These are phyloP conservation scores for Microplitis manilae DNA, from an alignment of 2,888 invertebrate genomes.

Conservation along the genomic window DNA sequence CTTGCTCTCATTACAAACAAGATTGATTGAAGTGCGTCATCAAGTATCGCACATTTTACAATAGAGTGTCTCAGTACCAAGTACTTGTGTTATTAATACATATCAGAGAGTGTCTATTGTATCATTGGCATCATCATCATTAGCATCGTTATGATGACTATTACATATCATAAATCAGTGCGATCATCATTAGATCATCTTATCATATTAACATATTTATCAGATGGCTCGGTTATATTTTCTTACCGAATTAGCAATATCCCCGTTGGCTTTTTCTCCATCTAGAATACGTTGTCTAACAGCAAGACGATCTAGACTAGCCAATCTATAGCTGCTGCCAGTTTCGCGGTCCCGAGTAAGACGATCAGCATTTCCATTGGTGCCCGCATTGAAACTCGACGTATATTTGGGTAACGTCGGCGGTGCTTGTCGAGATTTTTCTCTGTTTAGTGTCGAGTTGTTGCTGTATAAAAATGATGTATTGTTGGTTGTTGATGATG, in stretches of 20 bases:
- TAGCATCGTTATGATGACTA: not conserved
- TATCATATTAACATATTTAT: not conserved
- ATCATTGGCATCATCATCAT: not conserved
- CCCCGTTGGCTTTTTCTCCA: conserved; percentile 75
- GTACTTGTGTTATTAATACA: not conserved
- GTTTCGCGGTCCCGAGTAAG: conserved; percentile 80
- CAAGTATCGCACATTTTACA: not conserved
- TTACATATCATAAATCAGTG: not conserved
- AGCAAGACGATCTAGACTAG: conserved; percentile 87
- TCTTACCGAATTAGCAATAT: conserved; percentile 67
- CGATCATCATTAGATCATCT: not conserved
- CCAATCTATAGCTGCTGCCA: conserved; percentile 84
- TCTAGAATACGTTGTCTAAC: conserved; percentile 87
- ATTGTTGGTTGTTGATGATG: conserved; percentile 56
- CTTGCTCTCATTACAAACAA: conserved; percentile 14
- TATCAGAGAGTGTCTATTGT: not conserved
- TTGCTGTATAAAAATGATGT: conserved; percentile 68
- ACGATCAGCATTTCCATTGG: conserved; percentile 73
- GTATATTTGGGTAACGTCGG: conserved; percentile 87
- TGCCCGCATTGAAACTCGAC: conserved; percentile 83
- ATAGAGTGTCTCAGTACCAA: not conserved
- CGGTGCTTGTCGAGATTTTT: conserved; percentile 77
- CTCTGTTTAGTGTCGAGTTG: conserved; percentile 64
- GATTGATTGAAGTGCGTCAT: not conserved
- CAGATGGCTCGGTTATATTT: conserved; percentile 12